Evolutionary conservation across 2,888 invertebrate genomes (phyloP), one percentile per base, ranked within the genome.

Genomic region (Mythimna albipuncta): DNA sequence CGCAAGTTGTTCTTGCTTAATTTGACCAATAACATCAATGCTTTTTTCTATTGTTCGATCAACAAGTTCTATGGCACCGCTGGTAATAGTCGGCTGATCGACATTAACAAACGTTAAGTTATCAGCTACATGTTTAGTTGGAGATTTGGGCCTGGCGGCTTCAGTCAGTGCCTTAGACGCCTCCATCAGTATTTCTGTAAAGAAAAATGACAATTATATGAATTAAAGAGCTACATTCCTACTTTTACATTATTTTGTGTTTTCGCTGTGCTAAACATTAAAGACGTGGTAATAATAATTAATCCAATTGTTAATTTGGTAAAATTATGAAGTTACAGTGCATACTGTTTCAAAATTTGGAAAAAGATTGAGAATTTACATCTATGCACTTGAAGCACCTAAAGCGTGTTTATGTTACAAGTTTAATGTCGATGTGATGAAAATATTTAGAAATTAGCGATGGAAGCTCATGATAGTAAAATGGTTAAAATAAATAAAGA

Each of bases 1-100:
- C 11, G 95, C 95, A 38, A 93, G 87, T 75, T 95, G 93, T 89
- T 96, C 95, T 85, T 93, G 91, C 75, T 95, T 94, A 47, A 94
- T 94, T 90, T 96, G 94, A 79, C 94, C 94, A 58, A 94, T 93
- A 0, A 95, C 94, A 63, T 92, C 92, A 55, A 94, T 93, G 68
- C 95, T 95, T 77, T 94, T 96, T 88, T 96, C 95, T 26, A 96
- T 93, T 1, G 95, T 94, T 54, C 96, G 91, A 86, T 97, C 97
- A 16, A 97, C 97, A 47, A 97, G 90, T 87, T 97, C 97, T 82
- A 94, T 96, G 44, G 97, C 96, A 77, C 97, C 97, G 67, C 93
- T 96, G 0, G 96, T 97, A 50, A 96, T 91, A 38, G 96, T 96
- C 47, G 97, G 97, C 84, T 97, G 96, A 78, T 96, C 95, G 47